Evolutionary conservation across 2,113 vertebrate genomes (phyloP).

Genomic region (Catharus minimus): DNA sequence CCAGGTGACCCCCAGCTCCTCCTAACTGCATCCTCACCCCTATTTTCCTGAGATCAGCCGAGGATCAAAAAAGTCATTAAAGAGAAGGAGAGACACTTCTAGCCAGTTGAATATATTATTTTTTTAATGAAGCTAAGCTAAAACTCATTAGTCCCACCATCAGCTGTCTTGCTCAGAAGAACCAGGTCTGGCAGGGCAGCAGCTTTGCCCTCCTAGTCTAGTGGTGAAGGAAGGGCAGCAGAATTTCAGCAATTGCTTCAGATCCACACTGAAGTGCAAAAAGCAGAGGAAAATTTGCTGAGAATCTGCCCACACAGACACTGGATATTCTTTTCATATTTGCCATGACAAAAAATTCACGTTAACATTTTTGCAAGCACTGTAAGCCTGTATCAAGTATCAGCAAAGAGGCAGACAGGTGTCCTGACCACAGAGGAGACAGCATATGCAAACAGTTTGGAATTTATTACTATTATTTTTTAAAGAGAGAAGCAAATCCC

Average conservation of each 20-base stretch:
- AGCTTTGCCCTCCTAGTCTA: background rate
- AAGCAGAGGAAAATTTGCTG: background rate
- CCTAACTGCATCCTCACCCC: background rate
- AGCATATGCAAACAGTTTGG: constrained; percentile 13
- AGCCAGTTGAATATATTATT: background rate
- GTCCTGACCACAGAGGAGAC: constrained; percentile 30
- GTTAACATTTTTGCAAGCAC: constrained; percentile 43
- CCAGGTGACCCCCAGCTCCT: background rate
- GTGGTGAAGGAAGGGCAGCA: background rate
- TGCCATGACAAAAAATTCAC: constrained; percentile 14
- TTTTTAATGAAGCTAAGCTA: background rate
- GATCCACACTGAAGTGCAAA: rapidly evolving
- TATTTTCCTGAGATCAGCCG: background rate
- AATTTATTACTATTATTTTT: constrained; percentile 35
- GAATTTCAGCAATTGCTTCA: background rate
- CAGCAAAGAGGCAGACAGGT: constrained; percentile 50
- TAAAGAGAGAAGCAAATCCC: constrained; percentile 44
- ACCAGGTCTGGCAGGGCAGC: background rate
- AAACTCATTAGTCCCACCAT: background rate
- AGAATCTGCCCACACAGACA: background rate
- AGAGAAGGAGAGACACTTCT: background rate
- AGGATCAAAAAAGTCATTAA: background rate
- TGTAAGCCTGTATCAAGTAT: constrained; percentile 42
- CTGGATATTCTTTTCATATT: constrained; percentile 30
- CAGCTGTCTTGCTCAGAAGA: background rate